Evolutionary conservation across 2,888 invertebrate genomes (phyloP).

Genomic region (Syritta pipiens): DNA sequence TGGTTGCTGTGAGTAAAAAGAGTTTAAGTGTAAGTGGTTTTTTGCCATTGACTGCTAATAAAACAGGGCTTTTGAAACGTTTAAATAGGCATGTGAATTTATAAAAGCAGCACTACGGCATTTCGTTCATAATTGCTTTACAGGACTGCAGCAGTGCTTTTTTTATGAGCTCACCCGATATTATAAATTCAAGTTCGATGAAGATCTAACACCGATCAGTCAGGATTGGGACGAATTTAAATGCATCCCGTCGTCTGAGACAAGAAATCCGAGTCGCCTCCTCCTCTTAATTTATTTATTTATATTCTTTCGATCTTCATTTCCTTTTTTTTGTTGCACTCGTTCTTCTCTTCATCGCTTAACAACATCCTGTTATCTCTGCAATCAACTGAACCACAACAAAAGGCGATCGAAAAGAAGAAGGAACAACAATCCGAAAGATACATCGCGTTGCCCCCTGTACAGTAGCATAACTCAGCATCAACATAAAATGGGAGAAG

Average conservation of each 20-base stretch:
- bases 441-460: slow-evolving; percentile 42
- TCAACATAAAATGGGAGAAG: slow-evolving; percentile 56
- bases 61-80: no score
- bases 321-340: background rate
- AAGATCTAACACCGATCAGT: no score
- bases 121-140: no score
- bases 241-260: no score
- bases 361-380: slow-evolving; percentile 68
- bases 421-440: slow-evolving; percentile 14
- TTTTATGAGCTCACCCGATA: no score
- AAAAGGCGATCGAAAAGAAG: slow-evolving; percentile 16
- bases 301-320: slow-evolving; percentile 42
- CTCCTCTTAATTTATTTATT: slow-evolving; percentile 59
- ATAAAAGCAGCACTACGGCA: no score
- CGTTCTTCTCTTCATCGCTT: slow-evolving; percentile 46
- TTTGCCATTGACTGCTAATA: background rate
- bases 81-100: no score
- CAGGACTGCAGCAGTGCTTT: no score
- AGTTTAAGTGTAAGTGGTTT: background rate
- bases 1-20: background rate
- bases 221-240: no score
- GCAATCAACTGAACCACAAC: slow-evolving; percentile 37
- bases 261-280: no score
- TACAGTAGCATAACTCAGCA: slow-evolving; percentile 61
- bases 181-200: no score